These are phyloP conservation scores for Macrophya annulata DNA, from an alignment of 2,888 invertebrate genomes.

Conservation along the genomic window DNA sequence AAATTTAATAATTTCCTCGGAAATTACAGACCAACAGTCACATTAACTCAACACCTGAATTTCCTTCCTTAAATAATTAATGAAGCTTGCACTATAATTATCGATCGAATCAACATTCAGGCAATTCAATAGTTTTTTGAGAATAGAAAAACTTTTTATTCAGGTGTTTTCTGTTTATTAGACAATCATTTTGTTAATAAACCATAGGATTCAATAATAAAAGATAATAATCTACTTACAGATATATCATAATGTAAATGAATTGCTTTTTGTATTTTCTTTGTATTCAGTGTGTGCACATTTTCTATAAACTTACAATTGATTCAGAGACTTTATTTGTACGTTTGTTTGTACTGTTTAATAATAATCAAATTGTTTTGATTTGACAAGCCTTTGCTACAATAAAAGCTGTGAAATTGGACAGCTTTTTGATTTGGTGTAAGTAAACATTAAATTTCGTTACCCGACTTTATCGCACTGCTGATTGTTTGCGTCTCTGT, in stretches of 20 bases:
- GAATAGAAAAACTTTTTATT: neutral
- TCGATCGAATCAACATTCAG: neutral
- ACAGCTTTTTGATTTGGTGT: slow-evolving; percentile 70
- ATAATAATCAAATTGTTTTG: slow-evolving; percentile 61
- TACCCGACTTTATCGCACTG: neutral
- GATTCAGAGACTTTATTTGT: neutral
- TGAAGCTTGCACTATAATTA: neutral
- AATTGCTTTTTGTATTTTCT: neutral
- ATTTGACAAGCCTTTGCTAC: slow-evolving; percentile 76
- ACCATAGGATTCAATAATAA: neutral
- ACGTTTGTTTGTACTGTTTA: neutral
- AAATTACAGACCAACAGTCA: neutral
- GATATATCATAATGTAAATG: neutral
- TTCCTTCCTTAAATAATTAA: neutral
- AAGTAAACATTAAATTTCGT: slow-evolving; percentile 39
- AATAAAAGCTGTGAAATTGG: slow-evolving; percentile 76
- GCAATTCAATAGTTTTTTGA: neutral
- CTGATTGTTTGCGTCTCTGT: slow-evolving; percentile 2
- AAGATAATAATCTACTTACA: neutral
- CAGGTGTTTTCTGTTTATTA: neutral
- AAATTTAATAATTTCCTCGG: neutral
- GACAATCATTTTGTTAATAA: neutral
- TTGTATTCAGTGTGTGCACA: neutral
- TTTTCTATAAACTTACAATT: neutral
- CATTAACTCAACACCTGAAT: neutral